phyloP scores from a whole-genome alignment of 2,797 vertebrate species.

The Eulemur mongoz region DNA sequence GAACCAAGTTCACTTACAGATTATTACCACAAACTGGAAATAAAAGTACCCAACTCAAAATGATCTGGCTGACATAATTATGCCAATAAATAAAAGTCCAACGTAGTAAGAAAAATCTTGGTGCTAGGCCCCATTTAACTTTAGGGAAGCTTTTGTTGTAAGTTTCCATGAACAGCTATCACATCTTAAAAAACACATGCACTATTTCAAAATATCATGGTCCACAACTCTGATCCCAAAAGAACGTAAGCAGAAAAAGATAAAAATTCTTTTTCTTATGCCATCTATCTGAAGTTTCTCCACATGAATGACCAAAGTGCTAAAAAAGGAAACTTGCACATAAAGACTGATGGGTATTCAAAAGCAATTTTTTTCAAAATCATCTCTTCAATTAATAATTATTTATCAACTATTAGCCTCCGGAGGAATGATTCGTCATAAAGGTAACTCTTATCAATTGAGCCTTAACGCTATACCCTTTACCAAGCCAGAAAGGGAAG shows the following conservation, averaged over 20 bases:
- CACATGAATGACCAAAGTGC: not conserved
- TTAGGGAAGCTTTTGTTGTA: slow-evolving; percentile 7
- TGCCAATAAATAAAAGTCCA: not conserved
- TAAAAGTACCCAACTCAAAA: slow-evolving; percentile 21
- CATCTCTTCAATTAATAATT: not conserved
- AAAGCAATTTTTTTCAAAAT: not conserved
- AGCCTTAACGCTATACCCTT: not conserved
- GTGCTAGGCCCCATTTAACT: not conserved
- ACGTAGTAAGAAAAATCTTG: not conserved
- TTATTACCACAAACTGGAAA: slow-evolving; percentile 39
- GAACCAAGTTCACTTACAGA: not conserved
- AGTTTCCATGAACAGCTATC: slow-evolving; percentile 7
- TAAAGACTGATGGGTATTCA: not conserved
- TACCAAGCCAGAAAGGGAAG: not conserved
- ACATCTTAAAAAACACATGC: not conserved
- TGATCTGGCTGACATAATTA: not conserved
- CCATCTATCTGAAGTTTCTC: slow-evolving; percentile 22
- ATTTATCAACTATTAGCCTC: not conserved
- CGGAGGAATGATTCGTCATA: not conserved
- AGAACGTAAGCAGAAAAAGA: slow-evolving; percentile 3
- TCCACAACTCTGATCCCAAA: slow-evolving; percentile 33
- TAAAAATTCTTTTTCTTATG: slow-evolving; percentile 19
- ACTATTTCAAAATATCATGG: slow-evolving; percentile 41
- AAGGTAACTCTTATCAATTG: slow-evolving; percentile 4
- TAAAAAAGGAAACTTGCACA: not conserved